phyloP scores from a whole-genome alignment of 1,140 invertebrate genomes.

The Ceratitis capitata region DNA sequence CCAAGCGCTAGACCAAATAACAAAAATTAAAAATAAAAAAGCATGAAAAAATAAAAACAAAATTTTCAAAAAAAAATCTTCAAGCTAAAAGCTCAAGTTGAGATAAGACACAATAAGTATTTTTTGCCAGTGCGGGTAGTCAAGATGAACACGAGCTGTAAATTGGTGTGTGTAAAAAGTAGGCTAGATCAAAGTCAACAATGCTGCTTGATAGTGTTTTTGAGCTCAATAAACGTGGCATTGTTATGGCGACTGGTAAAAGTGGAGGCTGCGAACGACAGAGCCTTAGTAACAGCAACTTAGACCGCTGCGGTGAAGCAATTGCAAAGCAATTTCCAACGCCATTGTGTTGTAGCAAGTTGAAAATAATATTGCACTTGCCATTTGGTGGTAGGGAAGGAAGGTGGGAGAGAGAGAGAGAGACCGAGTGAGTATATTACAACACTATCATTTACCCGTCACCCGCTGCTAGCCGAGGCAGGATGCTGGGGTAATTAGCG shows the following conservation, averaged over 20 bases:
- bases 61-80: too few relatives aligned
- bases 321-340: neutral
- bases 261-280: neutral
- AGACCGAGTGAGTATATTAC: neutral
- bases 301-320: neutral
- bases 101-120: neutral
- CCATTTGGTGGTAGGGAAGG: too few relatives aligned
- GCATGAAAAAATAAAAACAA: too few relatives aligned
- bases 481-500: constrained; percentile 59
- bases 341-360: neutral
- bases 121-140: neutral
- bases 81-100: neutral
- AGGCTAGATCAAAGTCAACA: constrained; percentile 60
- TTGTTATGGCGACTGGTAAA: constrained; percentile 24
- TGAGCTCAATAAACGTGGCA: constrained; percentile 18
- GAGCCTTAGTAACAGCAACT: neutral
- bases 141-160: neutral
- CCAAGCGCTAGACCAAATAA: neutral
- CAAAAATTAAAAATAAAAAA: neutral
- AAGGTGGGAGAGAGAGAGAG: neutral
- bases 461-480: neutral
- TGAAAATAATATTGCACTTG: neutral
- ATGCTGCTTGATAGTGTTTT: neutral
- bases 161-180: constrained; percentile 53
- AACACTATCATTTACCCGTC: neutral